Evolutionary conservation across 2,797 vertebrate species (phyloP), one percentile per base, ranked within the genome.

Genomic region (Cyprinella venusta): DNA sequence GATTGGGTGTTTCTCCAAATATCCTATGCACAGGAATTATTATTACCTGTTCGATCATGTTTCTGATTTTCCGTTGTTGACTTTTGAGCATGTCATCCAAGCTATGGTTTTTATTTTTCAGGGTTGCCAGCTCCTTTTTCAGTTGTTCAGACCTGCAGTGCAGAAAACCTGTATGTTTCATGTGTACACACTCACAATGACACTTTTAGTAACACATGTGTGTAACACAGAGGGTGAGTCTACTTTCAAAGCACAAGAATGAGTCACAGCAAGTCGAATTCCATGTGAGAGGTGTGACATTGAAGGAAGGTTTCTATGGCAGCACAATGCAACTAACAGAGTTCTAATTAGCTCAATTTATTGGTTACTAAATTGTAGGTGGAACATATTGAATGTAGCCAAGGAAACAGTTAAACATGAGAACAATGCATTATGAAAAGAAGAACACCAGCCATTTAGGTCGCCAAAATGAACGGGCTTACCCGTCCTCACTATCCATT

Each of bases 1-100:
- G 69, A 78, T 24, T 54, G 65, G 64, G 79, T 54, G 65, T 21
- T 15, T n/a, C 40, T 72, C 65, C 64, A 80, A 80, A 64, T 10
- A 10, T 78, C 56, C 67, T 59, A 40, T 19, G 6, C 13, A 13
- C 6, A 1, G 24, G 19, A 63, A 30, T 80, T 68, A 24, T 80
- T 68, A 24, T 72, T 82, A 98, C 98, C 97, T 99, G 98, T 90
- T 98, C 96, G 0, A 98, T 98, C 97, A 98, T 99, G 83, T 97
- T 95, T 30, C 97, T 94, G 19, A 98, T 95, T 92, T 98, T 99
- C 84, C 97, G 95, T 89, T 99, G 98, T 87, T 98, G 97, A 88
- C 97, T 96, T 88, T 96, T 98, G 2, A 97, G 89, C 98, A 99
- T 99, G 90, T 99, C 97, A 0, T 98, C 96, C 33, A 99, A 90